These are phyloP conservation scores for Felis catus DNA, from an alignment of 2,113 vertebrate genomes.

Conservation along the genomic window F.catus_Fca126_mat1.0 CM031414.1:40453501-40454000, in stretches of 20 bases:
- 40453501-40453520: neutral
- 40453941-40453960: neutral
- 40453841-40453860: neutral
- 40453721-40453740: neutral
- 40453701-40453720: neutral
- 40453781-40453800: neutral
- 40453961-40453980: conserved; percentile 15
- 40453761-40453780: neutral
- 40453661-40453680: neutral
- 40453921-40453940: conserved; percentile 42
- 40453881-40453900: conserved; percentile 11
- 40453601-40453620: conserved; percentile 15
- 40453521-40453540: conserved; percentile 31
- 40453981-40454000: conserved; percentile 14
- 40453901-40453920: neutral
- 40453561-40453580: neutral
- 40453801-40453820: neutral
- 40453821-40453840: neutral
- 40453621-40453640: conserved; percentile 39
- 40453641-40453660: neutral
- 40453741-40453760: neutral
- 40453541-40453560: neutral
- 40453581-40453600: neutral
- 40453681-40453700: neutral
- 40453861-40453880: neutral